Conservation (phyloP, 1,140 invertebrate genomes). For the Drosophila setifemur region DNA sequence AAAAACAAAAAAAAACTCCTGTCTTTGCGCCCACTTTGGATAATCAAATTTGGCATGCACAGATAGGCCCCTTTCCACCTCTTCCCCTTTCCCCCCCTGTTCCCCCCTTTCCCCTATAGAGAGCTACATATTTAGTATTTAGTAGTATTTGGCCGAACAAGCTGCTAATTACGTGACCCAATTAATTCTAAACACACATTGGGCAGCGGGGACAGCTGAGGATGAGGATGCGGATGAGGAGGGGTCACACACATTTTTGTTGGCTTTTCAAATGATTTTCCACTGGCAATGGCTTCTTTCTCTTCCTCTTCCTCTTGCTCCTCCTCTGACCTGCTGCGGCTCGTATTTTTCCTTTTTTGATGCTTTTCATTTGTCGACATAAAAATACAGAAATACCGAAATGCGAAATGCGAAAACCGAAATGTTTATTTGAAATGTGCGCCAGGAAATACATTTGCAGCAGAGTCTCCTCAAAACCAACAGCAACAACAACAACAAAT, state of each 20-base stretch:
- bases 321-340: too few species aligned
- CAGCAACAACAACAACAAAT: neutral
- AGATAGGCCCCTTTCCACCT: neutral
- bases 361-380: slow-evolving; percentile 34
- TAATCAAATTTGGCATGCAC: slow-evolving; percentile 23
- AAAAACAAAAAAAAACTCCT: neutral
- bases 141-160: slow-evolving; percentile 35
- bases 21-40: neutral
- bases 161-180: slow-evolving; percentile 78
- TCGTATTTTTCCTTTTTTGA: slow-evolving; percentile 31
- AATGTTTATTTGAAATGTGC: slow-evolving; percentile 75
- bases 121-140: neutral
- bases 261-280: slow-evolving; percentile 59
- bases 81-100: too few species aligned
- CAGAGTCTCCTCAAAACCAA: neutral
- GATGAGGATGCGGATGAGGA: too few species aligned
- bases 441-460: slow-evolving; percentile 72
- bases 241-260: slow-evolving; percentile 9
- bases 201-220: too few species aligned
- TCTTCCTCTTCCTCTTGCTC: too few species aligned
- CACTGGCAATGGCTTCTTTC: too few species aligned
- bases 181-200: slow-evolving; percentile 71
- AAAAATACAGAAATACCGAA: slow-evolving; percentile 12
- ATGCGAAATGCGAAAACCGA: slow-evolving; percentile 42
- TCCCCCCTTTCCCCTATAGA: too few species aligned